phyloP scores from a whole-genome alignment of 2,113 vertebrate genomes.

The Riparia riparia region DNA sequence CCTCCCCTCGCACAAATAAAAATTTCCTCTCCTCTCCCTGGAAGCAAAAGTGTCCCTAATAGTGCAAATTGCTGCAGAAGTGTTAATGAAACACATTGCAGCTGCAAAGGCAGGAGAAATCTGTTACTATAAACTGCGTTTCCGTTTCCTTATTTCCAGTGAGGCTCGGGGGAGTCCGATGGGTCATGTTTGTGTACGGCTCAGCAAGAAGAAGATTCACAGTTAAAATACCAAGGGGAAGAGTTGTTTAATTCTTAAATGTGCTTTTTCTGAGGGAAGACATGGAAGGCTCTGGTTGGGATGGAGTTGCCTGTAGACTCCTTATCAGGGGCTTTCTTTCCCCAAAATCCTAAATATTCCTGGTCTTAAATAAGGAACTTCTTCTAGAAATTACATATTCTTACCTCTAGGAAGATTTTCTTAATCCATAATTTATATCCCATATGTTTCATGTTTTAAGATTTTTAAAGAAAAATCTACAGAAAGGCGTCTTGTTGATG shows the following conservation, averaged over 20 bases:
- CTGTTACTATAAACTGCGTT: slow-evolving; percentile 8
- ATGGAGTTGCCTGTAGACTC: background rate
- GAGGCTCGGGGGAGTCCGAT: background rate
- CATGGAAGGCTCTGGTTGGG: background rate
- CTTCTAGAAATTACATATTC: background rate
- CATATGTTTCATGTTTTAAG: background rate
- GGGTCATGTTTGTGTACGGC: background rate
- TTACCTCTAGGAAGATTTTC: background rate
- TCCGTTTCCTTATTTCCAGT: background rate
- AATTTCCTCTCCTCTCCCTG: background rate
- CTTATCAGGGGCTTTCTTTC: background rate
- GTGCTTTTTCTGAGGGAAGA: background rate
- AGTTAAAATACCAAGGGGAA: background rate
- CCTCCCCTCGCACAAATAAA: background rate
- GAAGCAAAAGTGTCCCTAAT: background rate
- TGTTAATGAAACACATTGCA: slow-evolving; percentile 42
- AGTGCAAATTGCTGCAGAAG: slow-evolving; percentile 12
- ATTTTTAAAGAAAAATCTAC: background rate
- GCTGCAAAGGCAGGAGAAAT: background rate
- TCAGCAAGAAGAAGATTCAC: background rate
- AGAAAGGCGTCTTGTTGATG: background rate
- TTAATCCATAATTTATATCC: background rate
- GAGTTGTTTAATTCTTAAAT: background rate
- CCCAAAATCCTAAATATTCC: background rate
- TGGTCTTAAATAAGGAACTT: background rate